Percentiles rank a stretch among this genome's conserved stretches.
Evolutionary conservation across 2,888 invertebrate genomes (phyloP).

Genomic region (Epirrita christyi): DNA sequence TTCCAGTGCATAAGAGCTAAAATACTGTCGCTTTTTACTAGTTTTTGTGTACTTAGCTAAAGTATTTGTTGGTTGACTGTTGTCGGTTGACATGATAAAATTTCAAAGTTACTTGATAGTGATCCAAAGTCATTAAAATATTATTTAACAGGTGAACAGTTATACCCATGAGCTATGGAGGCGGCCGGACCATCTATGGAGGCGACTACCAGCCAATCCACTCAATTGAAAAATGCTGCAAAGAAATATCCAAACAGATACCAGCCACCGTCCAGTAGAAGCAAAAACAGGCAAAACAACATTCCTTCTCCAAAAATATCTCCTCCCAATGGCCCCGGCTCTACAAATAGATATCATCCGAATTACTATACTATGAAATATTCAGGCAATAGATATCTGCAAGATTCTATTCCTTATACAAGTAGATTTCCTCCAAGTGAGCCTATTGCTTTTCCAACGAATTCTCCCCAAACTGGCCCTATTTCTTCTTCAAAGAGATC

Average conservation of each 20-base stretch:
- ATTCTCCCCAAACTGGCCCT: background rate
- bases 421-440: background rate
- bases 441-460: background rate
- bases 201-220: constrained; percentile 5
- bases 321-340: background rate
- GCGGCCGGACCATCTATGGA: constrained; percentile 31
- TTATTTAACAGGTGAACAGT: constrained; percentile 46
- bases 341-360: background rate
- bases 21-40: background rate
- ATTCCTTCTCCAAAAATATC: constrained; percentile 7
- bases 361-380: background rate
- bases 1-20: background rate
- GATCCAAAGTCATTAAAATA: background rate
- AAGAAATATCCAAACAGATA: constrained; percentile 1
- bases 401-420: background rate
- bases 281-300: constrained; percentile 3
- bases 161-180: constrained; percentile 60
- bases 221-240: constrained; percentile 10
- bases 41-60: background rate
- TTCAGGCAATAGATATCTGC: no score
- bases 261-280: no score
- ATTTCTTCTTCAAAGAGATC: background rate
- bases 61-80: no score
- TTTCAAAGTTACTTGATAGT: no score
- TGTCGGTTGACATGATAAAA: no score